phyloP scores from a whole-genome alignment of 1,140 invertebrate species.

The Atta texana region DNA sequence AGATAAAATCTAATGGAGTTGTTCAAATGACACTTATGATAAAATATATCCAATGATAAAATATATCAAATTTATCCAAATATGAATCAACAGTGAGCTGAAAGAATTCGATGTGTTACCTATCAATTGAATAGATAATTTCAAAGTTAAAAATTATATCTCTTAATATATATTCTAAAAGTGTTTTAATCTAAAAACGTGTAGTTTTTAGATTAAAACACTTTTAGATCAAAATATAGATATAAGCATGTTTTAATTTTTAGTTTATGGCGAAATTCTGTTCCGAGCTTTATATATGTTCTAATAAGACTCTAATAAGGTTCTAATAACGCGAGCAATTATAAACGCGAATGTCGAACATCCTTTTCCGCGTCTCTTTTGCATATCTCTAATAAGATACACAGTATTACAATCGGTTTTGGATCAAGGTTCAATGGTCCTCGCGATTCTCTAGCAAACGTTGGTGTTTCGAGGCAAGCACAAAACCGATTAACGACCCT shows the following conservation, averaged over 20 bases:
- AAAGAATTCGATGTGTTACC: neutral
- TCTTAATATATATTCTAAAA: too few relatives aligned
- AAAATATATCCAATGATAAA: neutral
- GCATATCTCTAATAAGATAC: constrained; percentile 49
- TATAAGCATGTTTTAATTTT: neutral
- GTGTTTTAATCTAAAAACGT: too few relatives aligned
- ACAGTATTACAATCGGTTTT: constrained; percentile 25
- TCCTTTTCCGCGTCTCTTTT: constrained; percentile 7
- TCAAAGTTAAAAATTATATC: constrained; percentile 14
- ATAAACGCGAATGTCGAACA: constrained; percentile 28
- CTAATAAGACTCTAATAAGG: neutral
- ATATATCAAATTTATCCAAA: constrained; percentile 10
- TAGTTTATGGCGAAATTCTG: neutral
- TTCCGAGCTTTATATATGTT: too few relatives aligned
- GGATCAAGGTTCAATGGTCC: constrained; percentile 50
- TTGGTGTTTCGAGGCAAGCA: constrained; percentile 42
- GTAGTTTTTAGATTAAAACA: too few relatives aligned
- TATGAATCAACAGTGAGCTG: neutral
- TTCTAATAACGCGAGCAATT: too few relatives aligned
- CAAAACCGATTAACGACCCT: constrained; percentile 54
- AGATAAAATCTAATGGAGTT: constrained; percentile 12
- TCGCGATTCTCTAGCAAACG: constrained; percentile 12
- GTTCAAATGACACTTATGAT: neutral
- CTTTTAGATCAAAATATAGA: neutral
- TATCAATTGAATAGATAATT: neutral